Evolutionary conservation across 2,888 invertebrate genomes (phyloP).

Genomic region (Odontothrips loti): DNA sequence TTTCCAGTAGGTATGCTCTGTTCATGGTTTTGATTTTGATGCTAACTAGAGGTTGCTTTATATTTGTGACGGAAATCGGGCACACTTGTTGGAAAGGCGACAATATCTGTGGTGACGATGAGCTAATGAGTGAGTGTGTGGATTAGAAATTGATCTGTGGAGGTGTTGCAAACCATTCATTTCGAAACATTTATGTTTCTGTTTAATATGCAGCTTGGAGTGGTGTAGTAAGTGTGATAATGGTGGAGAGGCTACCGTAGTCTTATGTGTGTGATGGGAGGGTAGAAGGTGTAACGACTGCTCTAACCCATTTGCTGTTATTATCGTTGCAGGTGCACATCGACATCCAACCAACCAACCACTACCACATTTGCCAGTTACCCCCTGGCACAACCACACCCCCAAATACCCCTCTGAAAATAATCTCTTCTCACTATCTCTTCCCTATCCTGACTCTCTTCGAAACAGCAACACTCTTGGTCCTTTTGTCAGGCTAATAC

Average conservation of each 20-base stretch:
- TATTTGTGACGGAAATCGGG: no score
- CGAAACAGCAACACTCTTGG: slow-evolving; percentile 16
- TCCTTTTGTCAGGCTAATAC: background rate
- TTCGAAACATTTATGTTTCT: no score
- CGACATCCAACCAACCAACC: slow-evolving; percentile 16
- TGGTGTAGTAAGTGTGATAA: no score
- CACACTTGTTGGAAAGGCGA: background rate
- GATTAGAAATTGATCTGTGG: background rate
- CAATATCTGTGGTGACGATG: background rate
- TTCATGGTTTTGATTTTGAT: no score
- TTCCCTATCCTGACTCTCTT: background rate
- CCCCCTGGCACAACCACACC: background rate
- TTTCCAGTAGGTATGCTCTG: no score
- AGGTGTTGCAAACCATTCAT: no score
- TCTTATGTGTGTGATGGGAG: slow-evolving; percentile 15
- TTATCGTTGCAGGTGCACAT: slow-evolving; percentile 24
- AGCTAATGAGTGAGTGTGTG: background rate
- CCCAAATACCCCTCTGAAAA: slow-evolving; percentile 4
- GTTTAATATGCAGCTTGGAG: no score
- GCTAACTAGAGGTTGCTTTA: no score
- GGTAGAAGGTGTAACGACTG: slow-evolving; percentile 3
- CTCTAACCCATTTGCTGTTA: slow-evolving; percentile 17
- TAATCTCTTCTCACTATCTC: background rate
- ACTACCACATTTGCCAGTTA: background rate
- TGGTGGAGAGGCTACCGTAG: no score